phyloP scores from a whole-genome alignment of 2,797 vertebrate species.

The Sternarchorhynchus goeldii region DNA sequence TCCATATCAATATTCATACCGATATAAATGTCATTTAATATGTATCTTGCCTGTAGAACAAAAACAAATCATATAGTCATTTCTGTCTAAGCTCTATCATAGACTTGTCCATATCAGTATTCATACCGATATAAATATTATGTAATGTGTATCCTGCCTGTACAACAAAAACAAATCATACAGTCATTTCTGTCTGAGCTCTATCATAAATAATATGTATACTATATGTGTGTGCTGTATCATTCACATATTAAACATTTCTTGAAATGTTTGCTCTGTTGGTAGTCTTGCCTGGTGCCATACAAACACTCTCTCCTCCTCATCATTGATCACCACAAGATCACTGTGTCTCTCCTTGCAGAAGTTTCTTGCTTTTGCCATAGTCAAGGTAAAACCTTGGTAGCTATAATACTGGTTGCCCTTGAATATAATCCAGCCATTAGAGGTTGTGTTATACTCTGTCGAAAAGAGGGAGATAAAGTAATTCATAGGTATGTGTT shows the following conservation, averaged over 20 bases:
- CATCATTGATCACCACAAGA: constrained; percentile 77
- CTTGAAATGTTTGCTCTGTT: neutral
- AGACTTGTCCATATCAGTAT: constrained; percentile 82
- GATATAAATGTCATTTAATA: too few species aligned
- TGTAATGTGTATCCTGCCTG: constrained; percentile 52
- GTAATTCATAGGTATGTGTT: neutral
- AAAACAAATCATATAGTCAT: too few species aligned
- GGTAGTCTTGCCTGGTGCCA: constrained; percentile 70
- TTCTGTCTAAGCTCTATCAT: constrained; percentile 74
- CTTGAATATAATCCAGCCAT: constrained; percentile 84
- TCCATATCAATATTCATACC: neutral
- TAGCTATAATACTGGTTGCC: constrained; percentile 84
- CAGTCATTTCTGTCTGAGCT: neutral
- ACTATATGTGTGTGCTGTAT: neutral
- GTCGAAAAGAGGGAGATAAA: constrained; percentile 43
- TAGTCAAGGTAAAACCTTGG: constrained; percentile 58
- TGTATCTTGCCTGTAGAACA: too few species aligned
- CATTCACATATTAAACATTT: neutral
- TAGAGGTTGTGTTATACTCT: constrained; percentile 79
- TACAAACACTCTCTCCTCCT: constrained; percentile 80
- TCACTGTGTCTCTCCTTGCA: constrained; percentile 84
- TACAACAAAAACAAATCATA: neutral
- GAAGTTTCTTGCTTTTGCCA: constrained; percentile 80
- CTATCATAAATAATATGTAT: neutral
- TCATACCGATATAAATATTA: constrained; percentile 80